Conservation (phyloP, 2,113 vertebrate species). For the Platichthys flesus region DNA sequence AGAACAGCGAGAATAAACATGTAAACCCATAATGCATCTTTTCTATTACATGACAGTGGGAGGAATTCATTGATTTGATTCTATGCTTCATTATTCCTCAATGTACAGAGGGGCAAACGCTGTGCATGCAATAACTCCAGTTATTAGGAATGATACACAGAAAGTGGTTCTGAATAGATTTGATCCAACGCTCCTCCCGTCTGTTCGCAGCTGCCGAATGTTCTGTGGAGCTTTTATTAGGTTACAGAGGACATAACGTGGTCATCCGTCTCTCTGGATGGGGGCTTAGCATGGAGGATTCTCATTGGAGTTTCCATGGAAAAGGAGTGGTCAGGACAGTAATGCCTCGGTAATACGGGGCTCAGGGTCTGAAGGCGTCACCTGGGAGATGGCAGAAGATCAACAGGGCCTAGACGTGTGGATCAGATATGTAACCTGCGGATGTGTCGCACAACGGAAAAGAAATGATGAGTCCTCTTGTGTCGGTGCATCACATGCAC, state of each 20-base stretch:
- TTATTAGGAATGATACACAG: constrained; percentile 62
- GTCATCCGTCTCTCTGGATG: constrained; percentile 50
- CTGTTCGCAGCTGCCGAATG: constrained; percentile 36
- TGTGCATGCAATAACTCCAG: constrained; percentile 59
- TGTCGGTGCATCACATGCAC: constrained; percentile 48
- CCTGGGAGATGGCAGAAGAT: background rate
- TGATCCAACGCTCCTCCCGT: constrained; percentile 31
- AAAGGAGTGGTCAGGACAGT: constrained; percentile 52
- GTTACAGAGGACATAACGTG: constrained; percentile 56
- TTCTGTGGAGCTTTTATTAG: constrained; percentile 45
- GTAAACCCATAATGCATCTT: constrained; percentile 53
- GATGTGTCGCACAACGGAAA: constrained; percentile 3
- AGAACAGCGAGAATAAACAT: constrained; percentile 60
- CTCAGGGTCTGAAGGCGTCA: constrained; percentile 24
- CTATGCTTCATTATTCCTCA: constrained; percentile 58
- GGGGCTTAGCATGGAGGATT: constrained; percentile 21
- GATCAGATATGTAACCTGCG: constrained; percentile 49
- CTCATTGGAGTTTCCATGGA: constrained; percentile 69
- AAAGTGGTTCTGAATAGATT: constrained; percentile 53
- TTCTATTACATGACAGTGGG: constrained; percentile 61
- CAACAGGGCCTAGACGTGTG: constrained; percentile 15
- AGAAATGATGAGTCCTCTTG: constrained; percentile 35
- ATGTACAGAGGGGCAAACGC: constrained; percentile 28
- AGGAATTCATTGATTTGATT: constrained; percentile 66
- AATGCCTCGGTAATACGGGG: constrained; percentile 38